Conservation (phyloP, 2,113 vertebrate genomes). For the Pterocles burchelli region DNA sequence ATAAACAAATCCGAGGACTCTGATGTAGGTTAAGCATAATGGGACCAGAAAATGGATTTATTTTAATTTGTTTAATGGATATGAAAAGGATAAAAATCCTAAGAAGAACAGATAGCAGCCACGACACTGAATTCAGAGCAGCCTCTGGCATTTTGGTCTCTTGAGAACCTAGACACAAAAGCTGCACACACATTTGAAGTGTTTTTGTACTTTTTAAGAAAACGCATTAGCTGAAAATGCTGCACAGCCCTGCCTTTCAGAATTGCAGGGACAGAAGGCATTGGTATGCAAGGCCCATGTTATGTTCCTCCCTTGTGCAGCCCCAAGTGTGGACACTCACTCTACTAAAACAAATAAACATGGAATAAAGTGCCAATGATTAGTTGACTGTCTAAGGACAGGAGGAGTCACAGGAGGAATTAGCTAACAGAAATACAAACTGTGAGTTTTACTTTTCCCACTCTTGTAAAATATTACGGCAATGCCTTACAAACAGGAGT, state of each 20-base stretch:
- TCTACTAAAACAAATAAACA: background rate
- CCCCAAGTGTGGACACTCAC: background rate
- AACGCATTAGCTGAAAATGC: background rate
- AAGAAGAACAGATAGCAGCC: slow-evolving; percentile 10
- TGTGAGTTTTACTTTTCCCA: background rate
- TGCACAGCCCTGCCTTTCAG: background rate
- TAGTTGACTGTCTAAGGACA: background rate
- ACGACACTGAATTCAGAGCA: slow-evolving; percentile 8
- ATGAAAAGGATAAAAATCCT: background rate
- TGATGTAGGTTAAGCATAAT: background rate
- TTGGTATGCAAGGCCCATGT: background rate
- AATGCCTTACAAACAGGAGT: background rate
- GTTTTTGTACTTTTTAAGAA: background rate
- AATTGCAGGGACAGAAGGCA: background rate
- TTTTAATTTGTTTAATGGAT: background rate
- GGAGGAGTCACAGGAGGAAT: background rate
- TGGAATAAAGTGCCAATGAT: background rate
- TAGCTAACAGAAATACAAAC: background rate
- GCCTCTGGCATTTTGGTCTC: slow-evolving; percentile 5
- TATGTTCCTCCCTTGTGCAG: background rate
- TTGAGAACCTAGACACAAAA: slow-evolving; percentile 24
- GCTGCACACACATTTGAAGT: background rate
- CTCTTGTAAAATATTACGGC: background rate
- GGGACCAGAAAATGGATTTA: background rate
- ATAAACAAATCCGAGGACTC: background rate